Base-by-base conservation (phyloP, 2,888 invertebrate species). In the Itoplectis maculator region DNA sequence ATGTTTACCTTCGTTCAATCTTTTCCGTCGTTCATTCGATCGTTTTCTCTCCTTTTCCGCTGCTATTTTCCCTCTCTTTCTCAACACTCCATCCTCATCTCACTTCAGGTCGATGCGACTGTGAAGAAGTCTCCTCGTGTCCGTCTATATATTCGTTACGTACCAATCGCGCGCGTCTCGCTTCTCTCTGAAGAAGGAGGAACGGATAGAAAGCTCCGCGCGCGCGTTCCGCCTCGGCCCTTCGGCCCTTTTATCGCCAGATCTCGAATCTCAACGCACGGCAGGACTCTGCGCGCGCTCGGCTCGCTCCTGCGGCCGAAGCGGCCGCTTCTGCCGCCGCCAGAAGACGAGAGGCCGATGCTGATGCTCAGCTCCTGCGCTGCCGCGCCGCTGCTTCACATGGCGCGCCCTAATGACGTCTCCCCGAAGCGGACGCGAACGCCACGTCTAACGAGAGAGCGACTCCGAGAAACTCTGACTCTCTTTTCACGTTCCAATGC, bases 331-430 rank as follows among this genome's bases (percentile, higher is more conserved):
- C 72, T 72, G 61, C 59, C 23, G 66, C 77, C 45, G 75, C 81
- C 59, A 49, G 56, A 87, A 35, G 59, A 59, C 15, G 37, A 37
- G 23, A n/a, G n/a, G n/a, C 8, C 15, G 82, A 81, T 84, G 85
- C 86, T 87, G 88, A 90, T 89, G 89, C 42, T 56, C 88, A 82
- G 85, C 86, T 87, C 87, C 86, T 86, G 87, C n/a, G n/a, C n/a
- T n/a, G n/a, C n/a, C n/a, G n/a, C n/a, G n/a, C n/a, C n/a, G n/a
- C 86, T 88, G 88, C 91, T 91, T 92, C 90, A 90, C 90, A 90
- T 91, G 90, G 90, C 89, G 91, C 90, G 90, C 91, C 87, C 91
- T 92, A 92, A 92, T 91, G 92, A 92, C 91, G 92, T 92, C 92
- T 89, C 87, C n/a, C 82, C 86, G 85, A 18, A 73, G 89, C 88